Evolutionary conservation across 2,888 invertebrate genomes (phyloP), one percentile per base, ranked within the genome.

Genomic region (Caenorhabditis angaria): DNA sequence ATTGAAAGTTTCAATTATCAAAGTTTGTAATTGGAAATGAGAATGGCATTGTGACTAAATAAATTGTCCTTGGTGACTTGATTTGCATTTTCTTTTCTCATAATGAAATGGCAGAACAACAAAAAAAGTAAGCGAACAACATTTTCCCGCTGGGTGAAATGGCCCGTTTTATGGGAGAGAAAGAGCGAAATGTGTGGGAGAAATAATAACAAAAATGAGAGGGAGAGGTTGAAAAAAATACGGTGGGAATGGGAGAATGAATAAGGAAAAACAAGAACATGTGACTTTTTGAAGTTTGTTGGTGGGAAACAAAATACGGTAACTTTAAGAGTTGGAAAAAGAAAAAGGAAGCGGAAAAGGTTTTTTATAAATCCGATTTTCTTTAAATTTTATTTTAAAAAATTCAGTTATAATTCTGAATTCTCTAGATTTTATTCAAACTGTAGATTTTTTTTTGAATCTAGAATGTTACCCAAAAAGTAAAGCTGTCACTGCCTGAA

Each of bases 121-220:
- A n/a, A n/a, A n/a, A n/a, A n/a, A n/a, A n/a, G n/a, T n/a, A n/a
- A 10, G 32, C 32, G 10, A 8, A 10, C 5, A 14, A 12, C 5
- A 41, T 14, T 41, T 41, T 41, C 41, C 41, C 41, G 41, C 41
- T 41, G 41, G 41, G 41, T 41, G 41, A 41, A 41, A 41, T 41
- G 41, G 41, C 41, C 41, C 41, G 41, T 41, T 41, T 41, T 41
- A 41, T 41, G 41, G 3, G 41, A 41, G 18, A 14, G 18, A 12
- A 18, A 18, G 41, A 18, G 41, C 18, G 3, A 18, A 18, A 41
- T 51, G 22, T n/a, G 51, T 3, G 22, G 3, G 12, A 4, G 24
- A 51, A 24, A 24, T 18, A 48, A 24, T 4, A 51, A 51, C 10
- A 51, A 41, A 8, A 51, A 51, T 12, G 22, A 51, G 2, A 51